A percentile compares a stretch with the other conserved stretches of the same genome.
These are phyloP conservation scores for Choloepus hoffmanni DNA, from an alignment of 2,113 vertebrate genomes.

Conservation along the genomic window DNA sequence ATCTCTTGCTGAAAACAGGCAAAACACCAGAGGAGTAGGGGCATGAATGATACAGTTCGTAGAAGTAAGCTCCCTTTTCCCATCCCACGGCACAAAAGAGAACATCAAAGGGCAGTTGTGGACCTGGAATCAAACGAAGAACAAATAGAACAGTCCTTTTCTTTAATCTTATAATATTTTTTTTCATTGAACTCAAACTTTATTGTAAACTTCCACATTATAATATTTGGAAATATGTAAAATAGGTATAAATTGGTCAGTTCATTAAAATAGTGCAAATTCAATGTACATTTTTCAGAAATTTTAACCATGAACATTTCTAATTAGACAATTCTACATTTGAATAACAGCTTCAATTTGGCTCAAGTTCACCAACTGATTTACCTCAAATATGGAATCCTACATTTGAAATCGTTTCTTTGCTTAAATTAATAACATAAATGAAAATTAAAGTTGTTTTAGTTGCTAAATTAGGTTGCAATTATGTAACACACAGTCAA, in stretches of 20 bases:
- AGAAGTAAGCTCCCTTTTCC: background rate
- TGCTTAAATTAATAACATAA: conserved; percentile 4
- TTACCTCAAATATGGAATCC: background rate
- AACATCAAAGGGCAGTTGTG: background rate
- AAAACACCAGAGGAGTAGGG: background rate
- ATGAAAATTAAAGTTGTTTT: background rate
- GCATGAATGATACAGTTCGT: background rate
- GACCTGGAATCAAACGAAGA: background rate
- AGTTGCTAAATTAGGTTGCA: background rate
- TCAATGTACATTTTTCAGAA: background rate
- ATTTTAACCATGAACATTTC: background rate
- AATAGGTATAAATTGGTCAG: background rate
- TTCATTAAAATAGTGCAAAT: background rate
- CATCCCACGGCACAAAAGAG: background rate
- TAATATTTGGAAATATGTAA: background rate
- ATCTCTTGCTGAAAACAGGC: background rate
- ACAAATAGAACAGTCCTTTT: background rate
- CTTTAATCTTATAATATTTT: background rate
- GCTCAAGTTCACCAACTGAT: background rate
- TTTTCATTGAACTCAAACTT: background rate
- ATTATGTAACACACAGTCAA: background rate
- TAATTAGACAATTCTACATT: background rate
- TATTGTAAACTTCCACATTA: background rate
- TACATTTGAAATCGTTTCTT: background rate
- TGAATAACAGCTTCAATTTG: background rate